These are phyloP conservation scores for Phylloscopus whistleri DNA, from an alignment of 2,113 vertebrate species.

Conservation along the genomic window DNA sequence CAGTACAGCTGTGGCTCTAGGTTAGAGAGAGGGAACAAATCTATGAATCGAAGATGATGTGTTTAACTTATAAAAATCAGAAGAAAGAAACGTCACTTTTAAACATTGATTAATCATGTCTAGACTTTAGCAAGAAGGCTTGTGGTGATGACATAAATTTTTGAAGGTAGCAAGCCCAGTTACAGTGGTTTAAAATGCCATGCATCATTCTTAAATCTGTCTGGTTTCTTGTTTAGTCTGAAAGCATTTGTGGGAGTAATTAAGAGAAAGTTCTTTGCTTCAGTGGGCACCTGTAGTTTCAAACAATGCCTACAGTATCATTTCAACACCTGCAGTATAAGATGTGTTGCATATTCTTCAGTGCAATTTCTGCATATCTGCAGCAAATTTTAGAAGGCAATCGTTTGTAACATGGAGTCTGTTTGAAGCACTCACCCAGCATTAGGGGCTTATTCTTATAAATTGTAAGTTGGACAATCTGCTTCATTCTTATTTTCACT, in stretches of 20 bases:
- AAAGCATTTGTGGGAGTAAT: not conserved
- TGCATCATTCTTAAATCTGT: not conserved
- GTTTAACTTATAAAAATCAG: not conserved
- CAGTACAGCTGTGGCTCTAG: not conserved
- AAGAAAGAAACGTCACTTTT: not conserved
- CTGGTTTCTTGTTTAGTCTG: not conserved
- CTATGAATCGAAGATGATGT: not conserved
- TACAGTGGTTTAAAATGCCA: not conserved
- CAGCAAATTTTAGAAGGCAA: not conserved
- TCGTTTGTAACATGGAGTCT: not conserved
- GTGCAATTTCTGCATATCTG: not conserved
- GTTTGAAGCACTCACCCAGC: not conserved
- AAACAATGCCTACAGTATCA: not conserved
- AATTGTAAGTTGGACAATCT: not conserved
- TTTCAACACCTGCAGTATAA: not conserved
- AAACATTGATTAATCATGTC: not conserved
- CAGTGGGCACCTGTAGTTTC: not conserved
- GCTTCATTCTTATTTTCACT: not conserved
- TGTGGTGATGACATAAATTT: not conserved
- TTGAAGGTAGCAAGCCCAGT: not conserved
- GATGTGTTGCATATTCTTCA: not conserved
- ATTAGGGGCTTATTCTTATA: not conserved
- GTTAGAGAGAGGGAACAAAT: not conserved
- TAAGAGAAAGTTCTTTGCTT: not conserved
- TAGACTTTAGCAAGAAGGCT: not conserved